Base-by-base conservation (phyloP, 2,797 vertebrate species). In the Tangara arthus region DNA sequence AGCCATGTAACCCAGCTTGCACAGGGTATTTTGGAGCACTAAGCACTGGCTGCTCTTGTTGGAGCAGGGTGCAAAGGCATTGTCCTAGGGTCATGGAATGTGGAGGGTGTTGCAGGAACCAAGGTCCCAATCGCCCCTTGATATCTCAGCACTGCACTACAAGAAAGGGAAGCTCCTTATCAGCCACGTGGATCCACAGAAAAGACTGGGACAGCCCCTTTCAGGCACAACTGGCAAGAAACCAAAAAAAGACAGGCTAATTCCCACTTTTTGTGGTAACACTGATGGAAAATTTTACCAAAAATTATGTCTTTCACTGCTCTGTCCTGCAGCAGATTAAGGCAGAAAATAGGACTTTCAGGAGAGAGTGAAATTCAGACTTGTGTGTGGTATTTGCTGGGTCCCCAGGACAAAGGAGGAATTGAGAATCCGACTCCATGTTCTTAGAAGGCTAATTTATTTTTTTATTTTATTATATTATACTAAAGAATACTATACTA, bases 111-210 rank as follows among this genome's bases (percentile, higher is more conserved):
- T 27, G 34, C 39, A 85, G 71, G 2, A 82, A 18, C 16, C 4
- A 4, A 15, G 3, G 15, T 32, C 20, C 28, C 24, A 16, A 16
- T 13, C 1, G 0, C 2, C 2, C 19, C 21, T 26, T 2, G 6
- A 41, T 20, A 41, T 21, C 22, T 57, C 47, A 65, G 21, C 23
- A 32, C 37, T 22, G 41, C 2, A 1, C 11, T 47, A n/a, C 63
- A 63, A 22, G 12, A 64, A 28, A 64, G 28, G 42, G 44, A 76
- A 79, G 17, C 3, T 39, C 18, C 50, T 65, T 50, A 42, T 55
- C 44, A 56, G 46, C 28, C 22, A 21, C 0, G 0, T 16, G 6
- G 7, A 8, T 12, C 26, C 27, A 35, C 2, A 55, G 82, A 64
- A 71, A 28, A 82, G 13, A n/a, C 18, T 2, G 0, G 21, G 3